Conservation (phyloP, 2,888 invertebrate species). For the Argyra leucocephala region DNA sequence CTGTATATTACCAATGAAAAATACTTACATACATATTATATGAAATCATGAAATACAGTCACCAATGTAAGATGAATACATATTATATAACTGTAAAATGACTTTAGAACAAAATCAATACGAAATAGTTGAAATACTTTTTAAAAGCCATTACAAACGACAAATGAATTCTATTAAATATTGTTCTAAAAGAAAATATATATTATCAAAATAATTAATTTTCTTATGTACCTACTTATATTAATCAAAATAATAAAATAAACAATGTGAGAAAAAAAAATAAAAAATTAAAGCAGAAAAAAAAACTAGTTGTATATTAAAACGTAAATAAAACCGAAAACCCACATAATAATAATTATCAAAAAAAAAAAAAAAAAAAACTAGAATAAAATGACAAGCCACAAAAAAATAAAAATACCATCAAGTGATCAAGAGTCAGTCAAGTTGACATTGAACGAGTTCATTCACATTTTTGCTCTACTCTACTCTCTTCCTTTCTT, state of each 20-base stretch:
- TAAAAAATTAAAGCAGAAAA: background rate
- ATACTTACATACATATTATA: too few relatives aligned
- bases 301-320: background rate
- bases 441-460: slow-evolving; percentile 44
- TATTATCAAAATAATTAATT: too few relatives aligned
- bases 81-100: too few relatives aligned
- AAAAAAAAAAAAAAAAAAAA: background rate
- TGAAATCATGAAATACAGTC: too few relatives aligned
- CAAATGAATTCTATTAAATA: too few relatives aligned
- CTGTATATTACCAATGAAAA: too few relatives aligned
- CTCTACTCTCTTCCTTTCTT: slow-evolving; percentile 30
- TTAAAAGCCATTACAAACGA: too few relatives aligned
- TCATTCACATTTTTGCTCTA: slow-evolving; percentile 38
- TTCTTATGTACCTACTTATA: too few relatives aligned
- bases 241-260: background rate
- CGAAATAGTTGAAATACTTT: too few relatives aligned
- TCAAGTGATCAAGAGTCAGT: background rate
- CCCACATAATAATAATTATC: background rate
- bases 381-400: background rate
- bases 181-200: too few relatives aligned
- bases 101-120: too few relatives aligned
- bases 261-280: background rate
- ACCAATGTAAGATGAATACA: too few relatives aligned
- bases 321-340: background rate
- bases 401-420: background rate